A percentile compares a stretch with the other conserved stretches of the same genome.
These are phyloP conservation scores for Stigmatopora nigra DNA, from an alignment of 2,113 vertebrate genomes.

Conservation along the genomic window DNA sequence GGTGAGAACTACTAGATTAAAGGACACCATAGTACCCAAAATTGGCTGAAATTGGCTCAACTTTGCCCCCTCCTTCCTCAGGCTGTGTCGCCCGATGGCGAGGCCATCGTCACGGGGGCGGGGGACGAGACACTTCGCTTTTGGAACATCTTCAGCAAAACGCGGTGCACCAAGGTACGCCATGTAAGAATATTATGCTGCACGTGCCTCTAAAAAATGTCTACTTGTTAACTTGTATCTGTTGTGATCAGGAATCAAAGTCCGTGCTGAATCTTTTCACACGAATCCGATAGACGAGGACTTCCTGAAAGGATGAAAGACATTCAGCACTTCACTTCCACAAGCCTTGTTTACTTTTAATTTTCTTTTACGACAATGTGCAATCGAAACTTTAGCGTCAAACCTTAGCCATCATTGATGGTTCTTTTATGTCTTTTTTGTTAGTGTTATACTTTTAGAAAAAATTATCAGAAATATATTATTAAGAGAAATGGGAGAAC, in stretches of 20 bases:
- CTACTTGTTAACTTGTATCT: background rate
- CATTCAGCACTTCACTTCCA: background rate
- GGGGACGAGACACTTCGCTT: slow-evolving; percentile 77
- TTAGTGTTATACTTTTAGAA: slow-evolving; percentile 58
- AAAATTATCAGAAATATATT: slow-evolving; percentile 45
- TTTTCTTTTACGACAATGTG: slow-evolving; percentile 28
- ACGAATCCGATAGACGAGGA: slow-evolving; percentile 69
- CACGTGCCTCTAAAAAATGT: background rate
- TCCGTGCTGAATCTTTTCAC: slow-evolving; percentile 78
- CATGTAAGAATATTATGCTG: too few relatives aligned
- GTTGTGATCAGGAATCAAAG: slow-evolving; percentile 70
- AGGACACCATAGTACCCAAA: background rate
- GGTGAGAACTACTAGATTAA: slow-evolving; percentile 43
- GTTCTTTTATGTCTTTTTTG: slow-evolving; percentile 42
- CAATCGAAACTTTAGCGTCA: slow-evolving; percentile 20
- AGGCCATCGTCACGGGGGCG: slow-evolving; percentile 77
- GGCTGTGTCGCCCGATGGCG: slow-evolving; percentile 76
- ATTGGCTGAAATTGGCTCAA: too few relatives aligned
- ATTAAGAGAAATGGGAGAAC: background rate
- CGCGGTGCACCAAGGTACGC: slow-evolving; percentile 75
- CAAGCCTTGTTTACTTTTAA: slow-evolving; percentile 9
- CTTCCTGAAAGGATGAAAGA: background rate
- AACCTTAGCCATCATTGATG: slow-evolving; percentile 36
- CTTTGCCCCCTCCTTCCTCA: slow-evolving; percentile 10
- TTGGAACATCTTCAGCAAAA: slow-evolving; percentile 81